Percentiles rank a stretch among this genome's conserved stretches.
These are phyloP conservation scores for Linepithema humile DNA, from an alignment of 1,140 invertebrate genomes.

Conservation along the genomic window DNA sequence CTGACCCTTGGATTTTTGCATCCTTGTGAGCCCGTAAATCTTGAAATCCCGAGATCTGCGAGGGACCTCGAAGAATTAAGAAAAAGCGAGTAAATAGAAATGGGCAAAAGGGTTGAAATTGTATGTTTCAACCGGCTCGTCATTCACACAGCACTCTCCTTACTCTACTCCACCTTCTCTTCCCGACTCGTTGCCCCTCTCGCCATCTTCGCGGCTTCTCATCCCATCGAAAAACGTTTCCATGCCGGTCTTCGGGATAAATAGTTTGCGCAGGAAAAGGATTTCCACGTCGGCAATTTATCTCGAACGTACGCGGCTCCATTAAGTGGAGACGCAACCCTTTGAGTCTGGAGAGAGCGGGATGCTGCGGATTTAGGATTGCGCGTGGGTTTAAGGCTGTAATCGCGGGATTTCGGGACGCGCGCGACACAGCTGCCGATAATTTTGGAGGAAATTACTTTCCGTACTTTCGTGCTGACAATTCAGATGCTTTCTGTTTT, in stretches of 20 bases:
- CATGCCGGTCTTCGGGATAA: constrained; percentile 59
- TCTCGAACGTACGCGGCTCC: constrained; percentile 66
- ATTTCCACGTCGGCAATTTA: constrained; percentile 67
- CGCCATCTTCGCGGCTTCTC: neutral
- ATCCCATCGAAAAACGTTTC: constrained; percentile 68
- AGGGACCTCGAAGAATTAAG: constrained; percentile 34
- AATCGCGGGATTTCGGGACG: constrained; percentile 35
- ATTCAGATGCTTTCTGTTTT: constrained; percentile 22
- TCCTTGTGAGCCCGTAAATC: neutral
- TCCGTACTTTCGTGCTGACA: neutral
- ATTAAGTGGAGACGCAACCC: constrained; percentile 64
- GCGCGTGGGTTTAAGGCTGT: constrained; percentile 40
- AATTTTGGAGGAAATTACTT: constrained; percentile 39
- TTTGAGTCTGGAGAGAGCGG: constrained; percentile 53
- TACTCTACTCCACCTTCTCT: neutral
- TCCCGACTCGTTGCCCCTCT: too few relatives aligned
- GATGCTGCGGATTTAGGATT: constrained; percentile 58
- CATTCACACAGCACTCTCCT: constrained; percentile 44
- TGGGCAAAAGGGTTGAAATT: constrained; percentile 8
- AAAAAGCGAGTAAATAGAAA: constrained; percentile 37
- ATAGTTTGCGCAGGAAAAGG: constrained; percentile 69
- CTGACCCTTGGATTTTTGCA: neutral
- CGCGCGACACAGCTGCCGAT: neutral
- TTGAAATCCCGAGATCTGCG: neutral
- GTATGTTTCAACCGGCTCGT: constrained; percentile 40